These are phyloP conservation scores for Oenanthe oenanthe DNA, from an alignment of 2,113 vertebrate species.

Conservation along the genomic window DNA sequence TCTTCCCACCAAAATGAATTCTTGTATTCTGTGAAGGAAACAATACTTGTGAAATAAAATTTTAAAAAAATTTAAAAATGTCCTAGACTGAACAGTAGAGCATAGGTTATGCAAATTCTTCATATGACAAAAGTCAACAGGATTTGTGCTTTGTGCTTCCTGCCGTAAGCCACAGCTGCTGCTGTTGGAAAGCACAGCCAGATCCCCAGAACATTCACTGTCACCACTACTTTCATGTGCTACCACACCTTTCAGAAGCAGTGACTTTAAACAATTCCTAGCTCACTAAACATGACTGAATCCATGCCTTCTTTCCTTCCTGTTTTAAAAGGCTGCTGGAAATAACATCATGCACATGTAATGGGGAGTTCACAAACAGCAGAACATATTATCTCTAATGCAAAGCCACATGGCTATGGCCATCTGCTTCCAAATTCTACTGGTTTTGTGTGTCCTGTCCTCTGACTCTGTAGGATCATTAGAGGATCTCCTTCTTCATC, in stretches of 20 bases:
- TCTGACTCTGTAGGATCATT: neutral
- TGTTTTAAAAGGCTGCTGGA: neutral
- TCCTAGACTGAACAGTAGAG: neutral
- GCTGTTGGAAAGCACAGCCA: neutral
- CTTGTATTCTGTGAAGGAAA: neutral
- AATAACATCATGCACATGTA: neutral
- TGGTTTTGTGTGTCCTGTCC: neutral
- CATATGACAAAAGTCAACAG: neutral
- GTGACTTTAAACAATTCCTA: neutral
- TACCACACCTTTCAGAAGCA: neutral
- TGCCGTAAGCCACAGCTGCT: neutral
- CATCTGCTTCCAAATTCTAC: neutral
- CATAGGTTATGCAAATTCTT: neutral
- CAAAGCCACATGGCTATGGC: neutral
- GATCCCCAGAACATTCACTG: neutral
- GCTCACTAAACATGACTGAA: neutral
- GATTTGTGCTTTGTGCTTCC: neutral
- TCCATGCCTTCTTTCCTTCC: neutral
- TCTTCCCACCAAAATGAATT: neutral
- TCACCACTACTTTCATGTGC: neutral
- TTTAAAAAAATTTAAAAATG: accelerated
- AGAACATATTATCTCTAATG: neutral
- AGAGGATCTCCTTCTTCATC: neutral
- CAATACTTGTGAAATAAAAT: neutral
- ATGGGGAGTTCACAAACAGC: neutral